A percentile compares a stretch with the other conserved stretches of the same genome.
phyloP scores from a whole-genome alignment of 2,113 vertebrate genomes.

The Hemichromis elongatus region DNA sequence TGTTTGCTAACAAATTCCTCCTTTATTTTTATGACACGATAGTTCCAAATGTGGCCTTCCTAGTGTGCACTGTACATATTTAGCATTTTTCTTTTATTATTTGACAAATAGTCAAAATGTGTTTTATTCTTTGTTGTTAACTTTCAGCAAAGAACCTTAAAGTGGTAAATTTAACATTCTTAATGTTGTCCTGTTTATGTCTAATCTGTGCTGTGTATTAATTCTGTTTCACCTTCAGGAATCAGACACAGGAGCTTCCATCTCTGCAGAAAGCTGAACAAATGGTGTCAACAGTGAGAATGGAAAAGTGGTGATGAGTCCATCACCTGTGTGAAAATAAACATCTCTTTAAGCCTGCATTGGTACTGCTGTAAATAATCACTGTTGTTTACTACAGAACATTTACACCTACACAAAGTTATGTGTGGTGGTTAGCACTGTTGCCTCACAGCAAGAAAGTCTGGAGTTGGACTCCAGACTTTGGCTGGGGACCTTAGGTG shows the following conservation, averaged over 20 bases:
- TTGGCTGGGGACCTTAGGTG: rapidly evolving
- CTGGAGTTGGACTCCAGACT: rapidly evolving
- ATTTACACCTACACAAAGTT: neutral
- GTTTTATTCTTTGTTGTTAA: neutral
- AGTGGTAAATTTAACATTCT: neutral
- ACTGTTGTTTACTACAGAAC: rapidly evolving
- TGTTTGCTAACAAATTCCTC: neutral
- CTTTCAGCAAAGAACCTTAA: neutral
- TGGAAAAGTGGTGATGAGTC: neutral
- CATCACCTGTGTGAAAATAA: neutral
- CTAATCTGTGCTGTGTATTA: neutral
- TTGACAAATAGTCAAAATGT: neutral
- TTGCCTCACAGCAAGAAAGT: rapidly evolving
- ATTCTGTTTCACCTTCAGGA: neutral
- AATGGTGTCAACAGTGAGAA: neutral
- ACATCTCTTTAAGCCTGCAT: neutral
- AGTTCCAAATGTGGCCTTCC: neutral
- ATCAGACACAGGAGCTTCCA: neutral
- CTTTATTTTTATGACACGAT: neutral
- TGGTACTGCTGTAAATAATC: neutral
- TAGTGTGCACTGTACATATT: neutral
- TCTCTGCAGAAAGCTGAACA: neutral
- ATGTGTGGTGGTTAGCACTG: rapidly evolving
- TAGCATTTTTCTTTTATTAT: neutral
- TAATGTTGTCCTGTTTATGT: neutral